Conservation (phyloP, 1,140 invertebrate genomes). For the Periplaneta americana region DNA sequence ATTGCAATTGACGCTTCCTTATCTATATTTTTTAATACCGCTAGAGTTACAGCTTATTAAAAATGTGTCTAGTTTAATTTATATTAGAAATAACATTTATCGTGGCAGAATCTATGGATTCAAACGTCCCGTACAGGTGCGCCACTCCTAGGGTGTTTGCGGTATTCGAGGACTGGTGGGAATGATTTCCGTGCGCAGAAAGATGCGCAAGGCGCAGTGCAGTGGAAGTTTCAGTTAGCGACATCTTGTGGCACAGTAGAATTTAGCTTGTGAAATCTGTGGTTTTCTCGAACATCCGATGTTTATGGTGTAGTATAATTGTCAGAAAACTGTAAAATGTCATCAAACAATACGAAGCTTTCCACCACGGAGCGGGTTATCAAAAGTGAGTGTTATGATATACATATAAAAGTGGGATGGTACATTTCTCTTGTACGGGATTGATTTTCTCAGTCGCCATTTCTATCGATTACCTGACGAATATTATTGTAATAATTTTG, state of each 20-base stretch:
- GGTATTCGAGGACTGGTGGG: slow-evolving; percentile 15
- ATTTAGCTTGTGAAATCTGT: slow-evolving; percentile 31
- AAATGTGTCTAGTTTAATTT: too few species aligned
- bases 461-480: slow-evolving; percentile 37
- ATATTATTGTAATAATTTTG: slow-evolving; percentile 19
- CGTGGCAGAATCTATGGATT: too few species aligned
- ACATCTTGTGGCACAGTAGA: slow-evolving; percentile 39
- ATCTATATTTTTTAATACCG: too few species aligned
- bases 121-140: slow-evolving; percentile 1
- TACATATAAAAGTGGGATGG: slow-evolving; percentile 5
- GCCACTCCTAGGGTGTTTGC: not conserved
- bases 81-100: too few species aligned
- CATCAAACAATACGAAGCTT: slow-evolving; percentile 56
- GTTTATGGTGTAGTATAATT: slow-evolving; percentile 22
- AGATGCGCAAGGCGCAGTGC: slow-evolving; percentile 25
- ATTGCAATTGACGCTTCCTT: too few species aligned
- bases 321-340: slow-evolving; percentile 38
- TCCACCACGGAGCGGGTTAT: slow-evolving; percentile 66
- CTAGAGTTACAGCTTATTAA: too few species aligned
- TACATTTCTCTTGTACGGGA: slow-evolving; percentile 20
- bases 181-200: slow-evolving; percentile 33
- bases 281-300: slow-evolving; percentile 25
- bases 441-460: slow-evolving; percentile 44
- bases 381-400: slow-evolving; percentile 54
- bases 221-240: slow-evolving; percentile 30